Conservation (phyloP, 2,797 vertebrate species). For the Lutjanus campechanus region DNA sequence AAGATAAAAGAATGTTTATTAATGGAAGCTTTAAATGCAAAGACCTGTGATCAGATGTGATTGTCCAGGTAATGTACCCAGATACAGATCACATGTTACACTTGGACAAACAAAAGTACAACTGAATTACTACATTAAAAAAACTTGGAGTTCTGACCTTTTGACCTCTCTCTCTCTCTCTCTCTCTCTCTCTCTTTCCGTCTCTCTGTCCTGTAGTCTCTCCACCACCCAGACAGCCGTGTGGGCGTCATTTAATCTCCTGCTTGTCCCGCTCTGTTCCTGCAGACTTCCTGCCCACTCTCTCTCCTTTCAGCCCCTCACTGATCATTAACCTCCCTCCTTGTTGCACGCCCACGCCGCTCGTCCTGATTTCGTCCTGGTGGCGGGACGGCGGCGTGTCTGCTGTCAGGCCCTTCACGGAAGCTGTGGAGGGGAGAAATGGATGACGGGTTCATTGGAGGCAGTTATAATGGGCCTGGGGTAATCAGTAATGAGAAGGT, state of each 20-base stretch:
- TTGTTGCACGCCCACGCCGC: constrained; percentile 76
- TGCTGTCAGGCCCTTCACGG: constrained; percentile 67
- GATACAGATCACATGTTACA: neutral
- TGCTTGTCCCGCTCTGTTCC: constrained; percentile 69
- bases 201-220: constrained; percentile 27
- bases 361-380: constrained; percentile 57
- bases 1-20: neutral
- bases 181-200: constrained; percentile 21
- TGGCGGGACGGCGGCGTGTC: constrained; percentile 36
- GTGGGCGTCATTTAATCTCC: constrained; percentile 76
- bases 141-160: constrained; percentile 10
- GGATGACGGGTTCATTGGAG: constrained; percentile 52
- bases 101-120: neutral
- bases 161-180: constrained; percentile 29
- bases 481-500: constrained; percentile 23
- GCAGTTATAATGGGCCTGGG: neutral
- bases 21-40: neutral
- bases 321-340: constrained; percentile 78
- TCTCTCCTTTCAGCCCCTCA: constrained; percentile 65
- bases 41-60: neutral
- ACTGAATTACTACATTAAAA: neutral
- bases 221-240: constrained; percentile 47
- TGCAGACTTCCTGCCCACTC: constrained; percentile 75
- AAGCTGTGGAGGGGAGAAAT: constrained; percentile 49
- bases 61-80: neutral